Percentiles rank a stretch among this genome's conserved stretches.
Conservation (phyloP, 1,140 invertebrate genomes). For the Microplitis mediator region DNA sequence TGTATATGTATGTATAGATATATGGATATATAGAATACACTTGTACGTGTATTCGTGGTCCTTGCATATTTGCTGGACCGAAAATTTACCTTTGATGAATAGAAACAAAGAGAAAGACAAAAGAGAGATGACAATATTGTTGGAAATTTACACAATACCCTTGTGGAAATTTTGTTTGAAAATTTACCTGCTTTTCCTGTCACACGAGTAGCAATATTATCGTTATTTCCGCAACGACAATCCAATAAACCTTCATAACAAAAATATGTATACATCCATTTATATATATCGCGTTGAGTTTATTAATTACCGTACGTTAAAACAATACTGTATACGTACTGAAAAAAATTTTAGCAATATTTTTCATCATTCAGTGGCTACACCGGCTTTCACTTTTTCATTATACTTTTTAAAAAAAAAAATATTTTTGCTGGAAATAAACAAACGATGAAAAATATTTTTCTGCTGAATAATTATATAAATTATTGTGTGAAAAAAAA, state of each 20-base stretch:
- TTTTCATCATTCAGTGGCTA: too few species aligned
- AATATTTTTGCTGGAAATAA: too few species aligned
- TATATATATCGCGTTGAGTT: background rate
- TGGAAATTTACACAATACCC: background rate
- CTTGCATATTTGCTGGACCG: background rate
- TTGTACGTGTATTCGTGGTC: background rate
- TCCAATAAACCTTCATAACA: too few species aligned
- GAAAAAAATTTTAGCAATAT: background rate
- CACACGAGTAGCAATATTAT: too few species aligned
- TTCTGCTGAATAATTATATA: too few species aligned
- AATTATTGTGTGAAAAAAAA: background rate
- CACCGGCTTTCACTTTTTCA: too few species aligned
- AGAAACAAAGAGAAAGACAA: background rate
- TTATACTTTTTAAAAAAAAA: too few species aligned
- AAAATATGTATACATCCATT: background rate
- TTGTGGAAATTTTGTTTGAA: background rate
- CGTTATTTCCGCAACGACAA: too few species aligned
- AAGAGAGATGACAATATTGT: background rate
- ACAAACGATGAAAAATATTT: too few species aligned
- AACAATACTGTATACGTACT: background rate
- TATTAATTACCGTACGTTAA: background rate
- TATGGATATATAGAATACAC: background rate
- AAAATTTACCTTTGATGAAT: conserved; percentile 15
- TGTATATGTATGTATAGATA: background rate
- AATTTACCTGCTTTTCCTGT: background rate